Conservation (phyloP, 1,140 invertebrate genomes). For the Drosophila eugracilis region DNA sequence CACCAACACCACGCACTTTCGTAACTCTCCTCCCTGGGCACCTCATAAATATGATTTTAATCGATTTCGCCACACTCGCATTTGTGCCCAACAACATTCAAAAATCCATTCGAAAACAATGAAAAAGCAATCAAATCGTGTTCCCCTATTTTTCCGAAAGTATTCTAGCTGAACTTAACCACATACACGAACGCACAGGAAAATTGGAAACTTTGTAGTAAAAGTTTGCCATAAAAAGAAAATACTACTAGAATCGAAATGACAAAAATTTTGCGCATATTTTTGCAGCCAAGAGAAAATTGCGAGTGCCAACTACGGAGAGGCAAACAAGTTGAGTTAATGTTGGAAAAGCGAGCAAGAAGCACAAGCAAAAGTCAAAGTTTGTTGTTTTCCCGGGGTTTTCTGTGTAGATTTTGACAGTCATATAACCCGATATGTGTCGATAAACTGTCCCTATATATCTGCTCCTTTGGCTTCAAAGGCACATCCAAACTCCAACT, state of each 20-base stretch:
- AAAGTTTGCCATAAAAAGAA: constrained; percentile 41
- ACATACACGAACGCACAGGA: constrained; percentile 26
- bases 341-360: constrained; percentile 28
- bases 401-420: constrained; percentile 55
- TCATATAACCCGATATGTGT: constrained; percentile 53
- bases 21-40: constrained; percentile 35
- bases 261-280: constrained; percentile 65
- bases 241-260: constrained; percentile 31
- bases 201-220: constrained; percentile 64
- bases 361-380: constrained; percentile 38
- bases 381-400: constrained; percentile 43
- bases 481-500: constrained; percentile 13
- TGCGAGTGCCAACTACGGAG: constrained; percentile 26
- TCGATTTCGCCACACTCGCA: constrained; percentile 67
- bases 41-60: constrained; percentile 78
- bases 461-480: constrained; percentile 1
- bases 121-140: constrained; percentile 77
- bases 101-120: constrained; percentile 78
- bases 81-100: constrained; percentile 32
- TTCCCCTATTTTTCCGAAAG: constrained; percentile 19
- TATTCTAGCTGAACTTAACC: constrained; percentile 37
- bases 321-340: constrained; percentile 53
- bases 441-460: constrained; percentile 49
- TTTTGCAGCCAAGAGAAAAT: constrained; percentile 44
- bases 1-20: constrained; percentile 11